phyloP scores from a whole-genome alignment of 2,113 vertebrate species.

The Peromyscus leucopus region DNA sequence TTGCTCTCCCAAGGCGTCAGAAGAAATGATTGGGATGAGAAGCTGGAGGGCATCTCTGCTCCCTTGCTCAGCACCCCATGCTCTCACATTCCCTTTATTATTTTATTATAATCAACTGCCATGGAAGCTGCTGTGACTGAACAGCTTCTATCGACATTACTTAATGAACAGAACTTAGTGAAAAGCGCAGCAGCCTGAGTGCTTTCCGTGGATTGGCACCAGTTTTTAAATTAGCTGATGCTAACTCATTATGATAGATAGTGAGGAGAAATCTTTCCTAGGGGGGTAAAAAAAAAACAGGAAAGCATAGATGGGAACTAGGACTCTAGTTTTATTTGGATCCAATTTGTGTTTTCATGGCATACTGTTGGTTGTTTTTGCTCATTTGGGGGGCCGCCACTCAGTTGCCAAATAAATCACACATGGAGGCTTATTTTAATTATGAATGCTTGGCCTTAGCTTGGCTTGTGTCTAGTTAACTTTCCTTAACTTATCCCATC shows the following conservation, averaged over 20 bases:
- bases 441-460: no score
- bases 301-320: not conserved
- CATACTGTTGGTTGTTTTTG: no score
- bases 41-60: not conserved
- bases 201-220: constrained; percentile 68
- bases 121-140: constrained; percentile 73
- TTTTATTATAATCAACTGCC: constrained; percentile 66
- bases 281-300: constrained; percentile 55
- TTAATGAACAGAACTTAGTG: constrained; percentile 57
- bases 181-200: constrained; percentile 59
- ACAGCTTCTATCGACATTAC: constrained; percentile 64
- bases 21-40: constrained; percentile 18
- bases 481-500: no score
- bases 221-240: constrained; percentile 64
- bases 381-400: no score
- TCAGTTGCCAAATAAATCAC: no score
- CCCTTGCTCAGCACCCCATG: constrained; percentile 45
- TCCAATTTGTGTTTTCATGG: constrained; percentile 17
- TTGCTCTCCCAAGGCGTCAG: constrained; percentile 42
- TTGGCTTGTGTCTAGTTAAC: no score
- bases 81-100: constrained; percentile 66
- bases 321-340: constrained; percentile 46
- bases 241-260: constrained; percentile 58
- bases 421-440: no score
- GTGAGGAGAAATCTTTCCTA: not conserved